Percentiles rank a stretch among this genome's conserved stretches.
These are phyloP conservation scores for Cataglyphis albicans DNA, from an alignment of 2,888 invertebrate genomes.

Conservation along the genomic window DNA sequence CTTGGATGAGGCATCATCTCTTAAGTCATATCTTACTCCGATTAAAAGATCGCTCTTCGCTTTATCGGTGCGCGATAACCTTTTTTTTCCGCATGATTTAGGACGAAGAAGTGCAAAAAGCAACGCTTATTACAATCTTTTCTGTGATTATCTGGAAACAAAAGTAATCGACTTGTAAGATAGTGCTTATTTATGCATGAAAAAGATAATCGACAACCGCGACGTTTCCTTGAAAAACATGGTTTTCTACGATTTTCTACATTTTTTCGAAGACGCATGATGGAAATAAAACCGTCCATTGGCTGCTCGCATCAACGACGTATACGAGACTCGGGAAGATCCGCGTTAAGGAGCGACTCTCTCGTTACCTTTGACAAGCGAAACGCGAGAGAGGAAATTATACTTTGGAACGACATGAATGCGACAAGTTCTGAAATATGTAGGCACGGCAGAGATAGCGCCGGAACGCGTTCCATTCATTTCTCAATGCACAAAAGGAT, in stretches of 20 bases:
- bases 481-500: neutral
- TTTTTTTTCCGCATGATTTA: neutral
- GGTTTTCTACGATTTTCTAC: neutral
- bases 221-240: neutral
- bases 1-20: neutral
- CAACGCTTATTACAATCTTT: neutral
- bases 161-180: neutral
- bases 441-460: constrained; percentile 11
- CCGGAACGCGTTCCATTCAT: neutral
- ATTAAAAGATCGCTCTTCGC: neutral
- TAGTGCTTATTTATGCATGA: neutral
- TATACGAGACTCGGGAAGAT: neutral
- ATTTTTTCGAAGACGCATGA: neutral
- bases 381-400: constrained; percentile 62
- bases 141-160: neutral
- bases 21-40: neutral
- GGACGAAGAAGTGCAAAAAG: neutral
- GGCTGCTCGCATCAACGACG: neutral
- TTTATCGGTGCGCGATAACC: neutral
- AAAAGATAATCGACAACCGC: neutral
- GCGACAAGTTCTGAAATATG: constrained; percentile 73
- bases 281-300: neutral
- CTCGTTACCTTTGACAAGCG: neutral
- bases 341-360: constrained; percentile 2
- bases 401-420: constrained; percentile 62